phyloP scores from a whole-genome alignment of 2,797 vertebrate genomes.

The Moxostoma hubbsi region DNA sequence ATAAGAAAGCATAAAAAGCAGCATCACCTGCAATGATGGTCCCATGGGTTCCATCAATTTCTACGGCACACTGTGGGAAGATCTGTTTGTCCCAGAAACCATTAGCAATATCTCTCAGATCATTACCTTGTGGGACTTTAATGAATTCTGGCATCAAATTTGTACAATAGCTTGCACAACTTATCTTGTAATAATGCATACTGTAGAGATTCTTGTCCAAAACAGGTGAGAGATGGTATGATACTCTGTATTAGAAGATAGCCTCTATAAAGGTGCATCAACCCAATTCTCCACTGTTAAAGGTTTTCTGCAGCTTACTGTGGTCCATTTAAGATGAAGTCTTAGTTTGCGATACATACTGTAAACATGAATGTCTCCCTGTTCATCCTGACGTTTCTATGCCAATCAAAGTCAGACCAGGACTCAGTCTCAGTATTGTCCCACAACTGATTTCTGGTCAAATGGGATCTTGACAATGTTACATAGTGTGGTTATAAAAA shows the following conservation, averaged over 20 bases:
- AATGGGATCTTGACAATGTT: background rate
- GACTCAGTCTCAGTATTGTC: background rate
- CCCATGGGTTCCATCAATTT: slow-evolving; percentile 3
- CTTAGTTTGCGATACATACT: background rate
- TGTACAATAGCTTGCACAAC: background rate
- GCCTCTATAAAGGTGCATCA: background rate
- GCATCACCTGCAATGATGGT: background rate
- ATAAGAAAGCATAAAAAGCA: background rate
- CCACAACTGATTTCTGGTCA: background rate
- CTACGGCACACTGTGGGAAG: slow-evolving; percentile 11
- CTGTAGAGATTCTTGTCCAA: background rate
- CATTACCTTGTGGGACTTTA: background rate
- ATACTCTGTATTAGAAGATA: background rate
- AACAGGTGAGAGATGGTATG: background rate
- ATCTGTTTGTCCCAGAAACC: background rate
- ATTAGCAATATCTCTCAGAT: background rate
- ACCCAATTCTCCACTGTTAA: background rate
- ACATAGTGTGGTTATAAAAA: background rate
- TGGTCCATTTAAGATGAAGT: background rate
- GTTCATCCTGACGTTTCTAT: background rate
- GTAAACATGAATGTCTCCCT: slow-evolving; percentile 1
- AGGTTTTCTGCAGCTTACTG: background rate
- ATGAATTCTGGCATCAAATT: background rate
- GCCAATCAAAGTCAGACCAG: background rate
- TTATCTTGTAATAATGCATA: background rate